Evolutionary conservation across 1,140 invertebrate species (phyloP).

Genomic region (Platyscapa corneri): DNA sequence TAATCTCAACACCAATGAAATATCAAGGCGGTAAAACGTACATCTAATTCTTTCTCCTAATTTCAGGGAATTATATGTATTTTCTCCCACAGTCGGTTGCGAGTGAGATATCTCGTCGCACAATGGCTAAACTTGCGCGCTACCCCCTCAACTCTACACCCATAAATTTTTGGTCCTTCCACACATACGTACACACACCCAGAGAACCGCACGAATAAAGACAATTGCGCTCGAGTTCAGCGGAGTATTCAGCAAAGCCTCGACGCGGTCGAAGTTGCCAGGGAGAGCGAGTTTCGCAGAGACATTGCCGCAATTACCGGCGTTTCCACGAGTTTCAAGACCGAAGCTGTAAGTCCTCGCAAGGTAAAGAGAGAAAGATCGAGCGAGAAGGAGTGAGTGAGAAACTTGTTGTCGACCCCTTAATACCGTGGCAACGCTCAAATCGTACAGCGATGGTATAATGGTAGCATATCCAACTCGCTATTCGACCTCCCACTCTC

Average conservation of each 20-base stretch:
- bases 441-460: not conserved
- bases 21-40: not conserved
- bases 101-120: slow-evolving; percentile 1
- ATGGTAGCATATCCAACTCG: not conserved
- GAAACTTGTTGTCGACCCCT: not conserved
- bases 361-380: not conserved
- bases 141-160: not conserved
- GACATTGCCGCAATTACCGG: slow-evolving; percentile 39
- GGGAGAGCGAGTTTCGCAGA: slow-evolving; percentile 17
- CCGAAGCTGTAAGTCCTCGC: not conserved
- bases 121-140: slow-evolving; percentile 28
- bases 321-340: slow-evolving; percentile 23
- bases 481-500: not conserved
- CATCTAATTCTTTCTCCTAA: slow-evolving; percentile 26
- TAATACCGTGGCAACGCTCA: slow-evolving; percentile 23
- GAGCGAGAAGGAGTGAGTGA: not conserved
- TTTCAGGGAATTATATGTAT: slow-evolving; percentile 4
- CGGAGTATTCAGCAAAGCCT: slow-evolving; percentile 10
- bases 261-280: slow-evolving; percentile 11
- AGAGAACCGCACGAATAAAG: slow-evolving; percentile 17
- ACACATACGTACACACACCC: not conserved
- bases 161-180: slow-evolving; percentile 40
- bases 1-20: not conserved
- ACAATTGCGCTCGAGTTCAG: slow-evolving; percentile 39
- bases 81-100: not conserved